Base-by-base conservation (phyloP, 2,113 vertebrate species). In the Dascyllus trimaculatus region DNA sequence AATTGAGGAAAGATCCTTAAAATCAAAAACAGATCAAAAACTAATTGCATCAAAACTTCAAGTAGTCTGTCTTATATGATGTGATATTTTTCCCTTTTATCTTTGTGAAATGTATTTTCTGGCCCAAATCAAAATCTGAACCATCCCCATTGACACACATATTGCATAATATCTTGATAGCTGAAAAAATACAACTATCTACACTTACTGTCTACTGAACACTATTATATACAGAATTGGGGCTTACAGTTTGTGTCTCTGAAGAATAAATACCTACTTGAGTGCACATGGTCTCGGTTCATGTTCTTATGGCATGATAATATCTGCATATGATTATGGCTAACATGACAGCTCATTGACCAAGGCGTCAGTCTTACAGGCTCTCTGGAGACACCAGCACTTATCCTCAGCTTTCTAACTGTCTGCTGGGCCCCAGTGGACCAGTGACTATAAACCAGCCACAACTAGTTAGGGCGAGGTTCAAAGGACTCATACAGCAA, bases 351-450 rank as follows among this genome's bases (percentile, higher is more conserved):
- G 63, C 48, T 51, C 4, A 13, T 35, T 60, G 62, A 72, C 75
- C 22, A 35, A 51, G 19, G 67, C 22, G 56, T 83, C 75, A 56
- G 35, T 22, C 10, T 70, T 46, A 38, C 71, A 8, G 58, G 13
- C 29, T 73, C 85, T 53, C 64, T 1, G 6, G 38, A 32, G 40
- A 6, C 72, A 52, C 6, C 21, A 0, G 15, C 38, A 26, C 25
- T 63, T 29, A 45, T 72, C 72, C 56, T 64, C 15, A 26, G 60
- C 68, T 43, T 26, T 63, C 21, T 29, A 56, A 56, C 61, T 82
- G 49, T 79, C 71, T 71, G 49, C 58, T 10, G 8, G 48, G 26
- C 48, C 66, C 62, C 66, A 62, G 71, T 11, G 67, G 46, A 11
- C 43, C 24, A 4, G 35, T 10, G 40, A 14, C 69, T 61, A 13